Base-by-base conservation (phyloP, 2,797 vertebrate species). In the Muraenolepis orangiensis region DNA sequence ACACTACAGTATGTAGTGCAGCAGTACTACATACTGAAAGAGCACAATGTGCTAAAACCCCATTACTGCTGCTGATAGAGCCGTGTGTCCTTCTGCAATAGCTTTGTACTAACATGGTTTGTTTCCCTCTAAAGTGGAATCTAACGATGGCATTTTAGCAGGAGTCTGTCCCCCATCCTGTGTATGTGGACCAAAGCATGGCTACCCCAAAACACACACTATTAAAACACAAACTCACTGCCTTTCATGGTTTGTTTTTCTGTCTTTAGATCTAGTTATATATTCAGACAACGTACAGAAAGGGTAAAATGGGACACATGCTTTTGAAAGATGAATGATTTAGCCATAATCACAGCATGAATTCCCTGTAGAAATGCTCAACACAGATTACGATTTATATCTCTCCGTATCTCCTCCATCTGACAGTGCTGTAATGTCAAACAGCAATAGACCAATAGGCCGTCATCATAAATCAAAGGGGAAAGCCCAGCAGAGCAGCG, bases 341-440 rank as follows among this genome's bases (percentile, higher is more conserved):
- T 81, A 75, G 61, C 64, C 23, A 74, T 77, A 76, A 85, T 81
- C 73, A 83, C 70, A 73, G 69, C 32, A 42, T 67, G 31, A 76
- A 78, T 81, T 78, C n/a, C 71, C 72, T 40, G 73, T 7, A 72
- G 78, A 84, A 75, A 64, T 7, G 73, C 76, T 76, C 18, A 1
- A 76, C 75, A 73, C 68, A 72, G 70, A 64, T 31, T 67, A 74
- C 77, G 79, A 81, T 90, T 91, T 87, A 86, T 91, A 86, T 87
- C 78, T 91, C 86, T 87, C 78, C 72, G 72, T 91, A n/a, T n/a
- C n/a, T n/a, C n/a, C n/a, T 88, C 80, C 67, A 78, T 88, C 76
- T 87, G 89, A 89, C 86, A 87, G 84, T 67, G 61, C 74, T 79
- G 84, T 91, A 85, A 86, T 88, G 85, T 87, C 82, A 83, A 85